These are phyloP conservation scores for Rhagonycha fulva DNA, from an alignment of 2,888 invertebrate species.

Conservation along the genomic window DNA sequence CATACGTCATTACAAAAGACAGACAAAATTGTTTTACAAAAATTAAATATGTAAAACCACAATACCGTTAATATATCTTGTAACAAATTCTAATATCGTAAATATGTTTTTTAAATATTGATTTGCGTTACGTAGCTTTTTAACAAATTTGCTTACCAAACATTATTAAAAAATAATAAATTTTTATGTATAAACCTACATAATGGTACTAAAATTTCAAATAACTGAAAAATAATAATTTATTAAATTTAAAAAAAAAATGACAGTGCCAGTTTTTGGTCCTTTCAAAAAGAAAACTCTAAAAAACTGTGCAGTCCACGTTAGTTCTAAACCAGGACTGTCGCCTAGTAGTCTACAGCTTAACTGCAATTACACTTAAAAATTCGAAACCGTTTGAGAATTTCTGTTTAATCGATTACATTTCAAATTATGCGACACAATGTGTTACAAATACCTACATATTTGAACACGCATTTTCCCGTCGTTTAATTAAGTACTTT, in stretches of 20 bases:
- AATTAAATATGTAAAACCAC: background rate
- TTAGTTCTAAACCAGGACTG: too few species aligned
- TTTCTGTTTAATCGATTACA: background rate
- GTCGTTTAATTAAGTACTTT: background rate
- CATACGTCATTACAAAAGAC: background rate
- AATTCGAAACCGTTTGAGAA: background rate
- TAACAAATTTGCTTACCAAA: background rate
- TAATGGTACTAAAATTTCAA: background rate
- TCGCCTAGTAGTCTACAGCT: too few species aligned
- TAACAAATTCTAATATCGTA: background rate
- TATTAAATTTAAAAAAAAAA: too few species aligned
- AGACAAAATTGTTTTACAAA: background rate
- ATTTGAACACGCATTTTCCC: background rate
- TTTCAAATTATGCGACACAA: background rate
- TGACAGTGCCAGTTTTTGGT: too few species aligned
- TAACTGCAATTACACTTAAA: too few species aligned
- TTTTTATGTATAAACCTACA: background rate
- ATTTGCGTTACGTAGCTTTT: background rate
- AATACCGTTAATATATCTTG: background rate
- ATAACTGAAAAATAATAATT: background rate
- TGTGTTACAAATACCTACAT: background rate
- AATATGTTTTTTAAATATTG: background rate
- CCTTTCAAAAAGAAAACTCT: too few species aligned
- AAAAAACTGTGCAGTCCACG: too few species aligned
- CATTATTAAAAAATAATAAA: background rate